Evolutionary conservation across 1,140 invertebrate genomes (phyloP).

Genomic region (Pinna nobilis): DNA sequence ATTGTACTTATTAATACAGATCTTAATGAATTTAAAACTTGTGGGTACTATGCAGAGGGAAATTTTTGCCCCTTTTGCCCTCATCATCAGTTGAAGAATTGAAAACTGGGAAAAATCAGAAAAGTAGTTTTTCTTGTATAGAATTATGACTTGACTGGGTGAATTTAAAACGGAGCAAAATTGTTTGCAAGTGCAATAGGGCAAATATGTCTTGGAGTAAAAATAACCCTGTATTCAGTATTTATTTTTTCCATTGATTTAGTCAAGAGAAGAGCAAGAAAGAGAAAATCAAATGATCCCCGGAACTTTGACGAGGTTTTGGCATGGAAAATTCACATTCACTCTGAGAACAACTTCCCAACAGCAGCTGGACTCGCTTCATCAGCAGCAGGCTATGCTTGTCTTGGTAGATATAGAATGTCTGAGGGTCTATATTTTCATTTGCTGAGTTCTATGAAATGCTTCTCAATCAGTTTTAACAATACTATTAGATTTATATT

Average conservation of each 20-base stretch:
- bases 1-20: too few species aligned
- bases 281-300: conserved; percentile 28
- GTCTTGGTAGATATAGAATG: conserved; percentile 63
- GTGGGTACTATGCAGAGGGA: too few species aligned
- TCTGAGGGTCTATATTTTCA: not conserved
- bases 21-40: too few species aligned
- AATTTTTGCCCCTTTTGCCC: too few species aligned
- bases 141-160: too few species aligned
- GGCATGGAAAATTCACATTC: conserved; percentile 83
- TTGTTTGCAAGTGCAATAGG: too few species aligned
- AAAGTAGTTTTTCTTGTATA: too few species aligned
- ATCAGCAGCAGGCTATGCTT: conserved; percentile 97
- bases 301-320: conserved; percentile 30
- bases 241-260: not conserved
- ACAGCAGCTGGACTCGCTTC: conserved; percentile 98
- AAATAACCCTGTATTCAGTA: not conserved
- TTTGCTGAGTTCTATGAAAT: not conserved
- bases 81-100: too few species aligned
- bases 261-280: conserved; percentile 63
- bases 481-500: too few species aligned
- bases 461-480: too few species aligned
- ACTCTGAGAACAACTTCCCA: conserved; percentile 98
- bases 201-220: not conserved
- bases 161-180: too few species aligned
- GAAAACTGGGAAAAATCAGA: too few species aligned